A percentile compares a stretch with the other conserved stretches of the same genome.
Evolutionary conservation across 2,797 vertebrate species (phyloP).

Genomic region (Cheirogaleus major): DNA sequence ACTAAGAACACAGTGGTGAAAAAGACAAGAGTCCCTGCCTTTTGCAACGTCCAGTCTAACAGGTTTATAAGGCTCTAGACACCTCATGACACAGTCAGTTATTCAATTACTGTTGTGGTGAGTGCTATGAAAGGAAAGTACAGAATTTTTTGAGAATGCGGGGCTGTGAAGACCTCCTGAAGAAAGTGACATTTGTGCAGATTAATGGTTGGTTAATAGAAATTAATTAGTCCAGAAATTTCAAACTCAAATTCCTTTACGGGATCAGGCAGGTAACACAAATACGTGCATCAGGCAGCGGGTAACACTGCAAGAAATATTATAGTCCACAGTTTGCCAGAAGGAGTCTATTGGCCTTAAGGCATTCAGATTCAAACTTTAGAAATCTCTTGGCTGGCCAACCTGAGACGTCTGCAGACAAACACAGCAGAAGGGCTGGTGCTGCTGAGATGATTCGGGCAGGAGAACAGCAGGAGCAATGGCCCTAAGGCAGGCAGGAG

Average conservation of each 20-base stretch:
- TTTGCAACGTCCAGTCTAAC: neutral
- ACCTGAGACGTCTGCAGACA: conserved; percentile 33
- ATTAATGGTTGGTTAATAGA: neutral
- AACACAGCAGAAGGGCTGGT: conserved; percentile 51
- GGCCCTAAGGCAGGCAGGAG: conserved; percentile 21
- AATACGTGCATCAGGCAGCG: neutral
- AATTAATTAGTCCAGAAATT: conserved; percentile 19
- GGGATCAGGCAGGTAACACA: neutral
- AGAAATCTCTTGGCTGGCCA: neutral
- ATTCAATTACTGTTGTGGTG: neutral
- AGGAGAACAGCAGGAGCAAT: neutral
- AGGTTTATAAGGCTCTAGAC: neutral
- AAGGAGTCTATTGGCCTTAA: neutral
- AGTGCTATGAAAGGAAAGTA: neutral
- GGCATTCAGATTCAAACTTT: neutral
- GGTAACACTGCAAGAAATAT: neutral
- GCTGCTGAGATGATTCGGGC: neutral
- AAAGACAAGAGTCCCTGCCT: neutral
- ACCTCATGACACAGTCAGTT: neutral
- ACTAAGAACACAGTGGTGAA: neutral
- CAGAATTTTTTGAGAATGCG: neutral
- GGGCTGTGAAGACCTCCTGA: neutral
- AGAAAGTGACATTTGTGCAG: neutral
- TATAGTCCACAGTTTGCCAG: neutral
- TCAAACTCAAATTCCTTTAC: conserved; percentile 26